These are phyloP conservation scores for Ellobium chinense DNA, from an alignment of 2,888 invertebrate species.

Conservation along the genomic window DNA sequence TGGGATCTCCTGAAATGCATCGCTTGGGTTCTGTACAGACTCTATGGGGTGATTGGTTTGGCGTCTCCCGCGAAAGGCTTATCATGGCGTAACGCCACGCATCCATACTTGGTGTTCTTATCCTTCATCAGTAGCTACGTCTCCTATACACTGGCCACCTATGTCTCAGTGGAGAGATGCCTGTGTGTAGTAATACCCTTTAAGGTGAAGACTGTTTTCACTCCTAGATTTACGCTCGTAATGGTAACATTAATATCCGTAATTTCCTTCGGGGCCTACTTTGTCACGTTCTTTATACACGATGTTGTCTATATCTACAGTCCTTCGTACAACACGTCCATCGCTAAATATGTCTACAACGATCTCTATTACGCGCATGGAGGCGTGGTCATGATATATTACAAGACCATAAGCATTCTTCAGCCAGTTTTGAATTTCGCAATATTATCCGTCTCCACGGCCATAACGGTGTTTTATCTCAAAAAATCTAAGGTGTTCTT, in stretches of 20 bases:
- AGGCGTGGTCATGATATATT: not conserved
- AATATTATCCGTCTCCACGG: not conserved
- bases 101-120: not conserved
- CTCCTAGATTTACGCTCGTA: not conserved
- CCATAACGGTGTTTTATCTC: too few relatives aligned
- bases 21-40: not conserved
- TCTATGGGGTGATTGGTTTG: not conserved
- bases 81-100: not conserved
- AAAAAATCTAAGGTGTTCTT: not conserved
- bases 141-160: not conserved
- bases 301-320: not conserved
- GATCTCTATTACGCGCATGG: not conserved
- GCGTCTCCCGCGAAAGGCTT: not conserved
- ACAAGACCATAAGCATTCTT: not conserved
- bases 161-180: not conserved
- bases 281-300: not conserved
- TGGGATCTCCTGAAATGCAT: not conserved
- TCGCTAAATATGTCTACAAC: not conserved
- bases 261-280: not conserved
- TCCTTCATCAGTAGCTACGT: not conserved
- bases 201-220: not conserved
- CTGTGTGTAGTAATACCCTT: not conserved
- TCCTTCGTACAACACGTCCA: not conserved
- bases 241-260: not conserved
- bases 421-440: not conserved